These are phyloP conservation scores for Nemotelus nigrinus DNA, from an alignment of 2,888 invertebrate genomes.

Conservation along the genomic window DNA sequence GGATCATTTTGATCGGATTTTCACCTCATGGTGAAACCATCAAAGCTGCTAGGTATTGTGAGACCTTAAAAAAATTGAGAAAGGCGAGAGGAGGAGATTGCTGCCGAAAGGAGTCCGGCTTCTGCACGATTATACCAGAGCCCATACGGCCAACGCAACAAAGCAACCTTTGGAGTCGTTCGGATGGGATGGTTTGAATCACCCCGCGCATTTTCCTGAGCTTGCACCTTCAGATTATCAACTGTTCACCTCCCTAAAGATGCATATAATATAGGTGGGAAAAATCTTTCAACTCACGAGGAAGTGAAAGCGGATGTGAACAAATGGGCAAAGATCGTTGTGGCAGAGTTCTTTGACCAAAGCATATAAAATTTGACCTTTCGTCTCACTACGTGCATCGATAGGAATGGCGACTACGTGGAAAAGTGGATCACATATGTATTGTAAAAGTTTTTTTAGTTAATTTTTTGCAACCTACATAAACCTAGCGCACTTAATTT, in stretches of 20 bases:
- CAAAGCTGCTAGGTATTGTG: too few relatives aligned
- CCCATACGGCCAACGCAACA: constrained; percentile 24
- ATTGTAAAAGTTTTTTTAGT: constrained; percentile 2
- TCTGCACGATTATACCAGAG: neutral
- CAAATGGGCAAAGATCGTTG: neutral
- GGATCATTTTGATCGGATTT: too few relatives aligned
- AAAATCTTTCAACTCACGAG: neutral
- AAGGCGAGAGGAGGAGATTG: too few relatives aligned
- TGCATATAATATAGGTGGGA: neutral
- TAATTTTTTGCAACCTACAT: neutral
- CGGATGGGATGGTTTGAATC: constrained; percentile 32
- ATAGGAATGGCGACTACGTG: constrained; percentile 9
- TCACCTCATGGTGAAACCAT: too few relatives aligned
- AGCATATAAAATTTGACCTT: neutral
- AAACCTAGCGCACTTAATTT: neutral
- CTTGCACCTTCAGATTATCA: neutral
- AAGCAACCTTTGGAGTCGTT: constrained; percentile 30
- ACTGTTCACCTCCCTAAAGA: neutral
- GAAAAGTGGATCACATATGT: neutral
- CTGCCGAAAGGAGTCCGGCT: too few relatives aligned
- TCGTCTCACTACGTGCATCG: neutral
- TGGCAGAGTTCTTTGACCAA: neutral
- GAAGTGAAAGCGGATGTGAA: constrained; percentile 3
- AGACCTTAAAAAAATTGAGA: too few relatives aligned
- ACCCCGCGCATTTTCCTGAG: constrained; percentile 26